These are phyloP conservation scores for Flabesymbios commensalis DNA, from an alignment of 2,888 invertebrate species.

Conservation along the genomic window DNA sequence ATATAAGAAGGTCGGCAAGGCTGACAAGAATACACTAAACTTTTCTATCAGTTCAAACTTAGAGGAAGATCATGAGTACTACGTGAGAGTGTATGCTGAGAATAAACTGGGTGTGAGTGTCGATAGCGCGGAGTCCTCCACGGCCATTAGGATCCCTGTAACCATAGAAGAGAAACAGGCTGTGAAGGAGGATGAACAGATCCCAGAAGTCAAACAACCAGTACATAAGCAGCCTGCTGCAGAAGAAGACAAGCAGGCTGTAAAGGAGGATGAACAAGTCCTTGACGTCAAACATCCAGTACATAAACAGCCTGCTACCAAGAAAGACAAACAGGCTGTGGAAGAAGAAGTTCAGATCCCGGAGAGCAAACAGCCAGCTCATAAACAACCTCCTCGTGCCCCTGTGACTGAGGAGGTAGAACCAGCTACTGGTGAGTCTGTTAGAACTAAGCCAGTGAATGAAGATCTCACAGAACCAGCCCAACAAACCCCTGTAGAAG, in stretches of 20 bases:
- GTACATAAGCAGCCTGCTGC: background rate
- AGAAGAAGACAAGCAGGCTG: background rate
- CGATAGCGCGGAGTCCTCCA: slow-evolving; percentile 22
- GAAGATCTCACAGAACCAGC: too few species aligned
- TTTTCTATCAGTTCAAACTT: slow-evolving; percentile 14
- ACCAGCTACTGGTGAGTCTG: background rate
- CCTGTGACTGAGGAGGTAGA: background rate
- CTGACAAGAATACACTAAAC: slow-evolving; percentile 8
- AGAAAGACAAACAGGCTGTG: background rate
- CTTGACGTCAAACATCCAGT: background rate
- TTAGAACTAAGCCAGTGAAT: background rate
- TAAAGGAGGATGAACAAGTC: slow-evolving; percentile 5
- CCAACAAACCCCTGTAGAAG: too few species aligned
- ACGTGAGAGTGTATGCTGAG: slow-evolving; percentile 30
- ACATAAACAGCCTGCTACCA: background rate
- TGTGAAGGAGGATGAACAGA: background rate
- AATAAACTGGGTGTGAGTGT: slow-evolving; percentile 27
- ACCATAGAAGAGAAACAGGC: slow-evolving; percentile 3
- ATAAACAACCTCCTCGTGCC: background rate
- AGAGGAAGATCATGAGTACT: slow-evolving; percentile 23
- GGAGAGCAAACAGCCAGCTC: background rate
- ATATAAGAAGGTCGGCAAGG: slow-evolving; percentile 30
- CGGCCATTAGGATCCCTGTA: slow-evolving; percentile 6
- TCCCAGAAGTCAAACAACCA: background rate
- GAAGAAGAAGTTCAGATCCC: background rate